Conservation (phyloP, 2,888 invertebrate genomes). For the Drosophila barbarae region DNA sequence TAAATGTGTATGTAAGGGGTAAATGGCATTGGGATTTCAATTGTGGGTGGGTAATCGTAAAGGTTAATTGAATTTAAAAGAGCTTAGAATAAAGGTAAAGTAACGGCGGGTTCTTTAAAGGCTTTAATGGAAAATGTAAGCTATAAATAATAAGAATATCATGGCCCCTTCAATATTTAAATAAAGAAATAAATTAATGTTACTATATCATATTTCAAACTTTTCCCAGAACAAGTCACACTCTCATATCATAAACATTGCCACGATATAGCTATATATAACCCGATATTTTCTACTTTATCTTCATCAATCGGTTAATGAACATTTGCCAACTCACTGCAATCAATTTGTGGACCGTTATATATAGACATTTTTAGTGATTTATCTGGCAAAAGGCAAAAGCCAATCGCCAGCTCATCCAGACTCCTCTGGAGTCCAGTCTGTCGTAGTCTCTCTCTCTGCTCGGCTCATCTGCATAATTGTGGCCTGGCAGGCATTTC, state of each 20-base stretch:
- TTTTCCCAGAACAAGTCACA: background rate
- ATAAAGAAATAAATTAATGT: background rate
- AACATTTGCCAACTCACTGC: conserved; percentile 21
- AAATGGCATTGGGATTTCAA: conserved; percentile 22
- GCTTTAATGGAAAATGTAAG: background rate
- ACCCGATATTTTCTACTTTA: conserved; percentile 6
- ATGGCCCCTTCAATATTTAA: background rate
- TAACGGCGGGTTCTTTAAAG: background rate
- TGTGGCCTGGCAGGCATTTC: conserved; percentile 69
- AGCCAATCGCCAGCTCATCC: conserved; percentile 33
- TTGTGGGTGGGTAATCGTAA: conserved; percentile 14
- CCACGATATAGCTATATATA: background rate
- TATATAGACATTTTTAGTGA: conserved; percentile 38
- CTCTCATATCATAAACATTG: background rate
- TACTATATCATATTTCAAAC: background rate
- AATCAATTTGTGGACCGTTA: conserved; percentile 30
- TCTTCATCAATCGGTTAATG: conserved; percentile 34
- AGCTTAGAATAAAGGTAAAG: background rate
- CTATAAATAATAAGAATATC: background rate
- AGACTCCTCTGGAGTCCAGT: background rate
- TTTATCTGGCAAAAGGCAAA: conserved; percentile 35
- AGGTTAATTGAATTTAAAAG: conserved; percentile 31
- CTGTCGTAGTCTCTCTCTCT: background rate
- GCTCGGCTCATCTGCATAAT: conserved; percentile 64
- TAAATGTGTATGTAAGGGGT: background rate